Conservation (phyloP, 2,888 invertebrate species). For the Clunio marinus region DNA sequence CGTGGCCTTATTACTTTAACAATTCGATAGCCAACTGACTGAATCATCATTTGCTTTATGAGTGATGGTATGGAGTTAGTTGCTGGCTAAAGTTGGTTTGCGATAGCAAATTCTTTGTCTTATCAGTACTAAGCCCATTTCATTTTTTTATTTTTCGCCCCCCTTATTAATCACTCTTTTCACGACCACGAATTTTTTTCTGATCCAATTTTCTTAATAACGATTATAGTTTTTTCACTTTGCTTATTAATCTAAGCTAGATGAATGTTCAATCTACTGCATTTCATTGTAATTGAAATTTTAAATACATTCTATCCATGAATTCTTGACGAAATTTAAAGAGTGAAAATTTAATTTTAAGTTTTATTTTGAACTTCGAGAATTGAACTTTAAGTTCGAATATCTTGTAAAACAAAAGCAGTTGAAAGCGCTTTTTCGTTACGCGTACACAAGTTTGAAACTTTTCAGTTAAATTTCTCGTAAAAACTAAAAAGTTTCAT, state of each 20-base stretch:
- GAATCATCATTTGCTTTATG: background rate
- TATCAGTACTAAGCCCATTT: background rate
- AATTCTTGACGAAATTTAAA: background rate
- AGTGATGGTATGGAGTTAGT: background rate
- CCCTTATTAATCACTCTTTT: background rate
- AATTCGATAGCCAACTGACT: background rate
- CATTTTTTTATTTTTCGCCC: background rate
- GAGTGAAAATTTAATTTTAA: background rate
- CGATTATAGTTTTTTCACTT: background rate
- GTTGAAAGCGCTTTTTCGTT: no score
- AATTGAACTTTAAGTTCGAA: conserved; percentile 8
- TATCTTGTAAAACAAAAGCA: no score
- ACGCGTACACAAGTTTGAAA: no score
- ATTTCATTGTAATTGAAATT: background rate
- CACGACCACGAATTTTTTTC: background rate
- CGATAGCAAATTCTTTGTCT: conserved; percentile 9
- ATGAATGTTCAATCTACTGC: background rate
- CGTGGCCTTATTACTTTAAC: conserved; percentile 19
- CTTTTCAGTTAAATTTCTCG: no score
- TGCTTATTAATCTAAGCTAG: no score
- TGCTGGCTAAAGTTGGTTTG: background rate
- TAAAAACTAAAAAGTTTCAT: no score
- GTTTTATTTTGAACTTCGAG: background rate
- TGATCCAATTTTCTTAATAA: background rate
- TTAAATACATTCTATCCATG: background rate